These are phyloP conservation scores for Meteorus colon DNA, from an alignment of 2,888 invertebrate genomes.

Conservation along the genomic window DNA sequence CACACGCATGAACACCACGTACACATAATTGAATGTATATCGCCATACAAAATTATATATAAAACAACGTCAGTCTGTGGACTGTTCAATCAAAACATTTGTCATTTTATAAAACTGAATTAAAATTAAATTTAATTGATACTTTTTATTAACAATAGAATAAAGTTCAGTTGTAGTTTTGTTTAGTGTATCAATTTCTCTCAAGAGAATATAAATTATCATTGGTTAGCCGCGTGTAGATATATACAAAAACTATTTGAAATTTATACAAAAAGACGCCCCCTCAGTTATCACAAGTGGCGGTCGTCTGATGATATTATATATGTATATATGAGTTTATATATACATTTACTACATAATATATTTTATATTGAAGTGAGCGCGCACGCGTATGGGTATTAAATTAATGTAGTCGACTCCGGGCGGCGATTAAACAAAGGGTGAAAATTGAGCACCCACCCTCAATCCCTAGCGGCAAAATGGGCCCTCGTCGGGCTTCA, in stretches of 20 bases:
- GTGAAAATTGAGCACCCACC: conserved; percentile 68
- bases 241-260: conserved; percentile 25
- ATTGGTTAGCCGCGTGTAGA: conserved; percentile 41
- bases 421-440: conserved; percentile 71
- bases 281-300: conserved; percentile 56
- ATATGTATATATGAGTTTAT: not conserved
- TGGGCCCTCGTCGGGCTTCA: not conserved
- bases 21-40: conserved; percentile 4
- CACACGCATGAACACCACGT: not conserved
- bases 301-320: conserved; percentile 41
- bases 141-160: not conserved
- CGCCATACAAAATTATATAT: not conserved
- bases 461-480: conserved; percentile 27
- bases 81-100: conserved; percentile 29
- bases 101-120: not conserved
- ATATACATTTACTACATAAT: not conserved
- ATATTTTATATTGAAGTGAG: conserved; percentile 9
- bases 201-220: conserved; percentile 35
- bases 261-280: conserved; percentile 46
- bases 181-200: not conserved
- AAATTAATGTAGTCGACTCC: conserved; percentile 71
- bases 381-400: conserved; percentile 65
- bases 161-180: not conserved
- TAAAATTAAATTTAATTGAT: not conserved
- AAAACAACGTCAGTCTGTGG: conserved; percentile 27